A percentile compares a stretch with the other conserved stretches of the same genome.
phyloP scores from a whole-genome alignment of 2,888 invertebrate species.

The Nesidiocoris tenuis region DNA sequence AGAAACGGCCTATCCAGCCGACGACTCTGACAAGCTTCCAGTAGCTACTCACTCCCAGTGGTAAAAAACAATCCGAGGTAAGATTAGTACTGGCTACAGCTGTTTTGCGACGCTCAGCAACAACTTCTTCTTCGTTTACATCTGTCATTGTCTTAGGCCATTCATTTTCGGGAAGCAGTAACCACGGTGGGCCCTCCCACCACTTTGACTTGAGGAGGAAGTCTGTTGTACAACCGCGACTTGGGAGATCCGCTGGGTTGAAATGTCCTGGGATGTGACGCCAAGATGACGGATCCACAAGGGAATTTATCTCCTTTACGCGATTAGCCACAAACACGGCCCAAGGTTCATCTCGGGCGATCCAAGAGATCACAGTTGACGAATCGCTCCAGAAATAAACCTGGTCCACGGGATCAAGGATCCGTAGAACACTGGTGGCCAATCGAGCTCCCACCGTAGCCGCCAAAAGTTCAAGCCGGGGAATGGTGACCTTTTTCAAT shows the following conservation, averaged over 20 bases:
- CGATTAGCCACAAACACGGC: conserved; percentile 36
- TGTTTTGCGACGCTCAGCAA: conserved; percentile 15
- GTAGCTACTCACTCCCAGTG: neutral
- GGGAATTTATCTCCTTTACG: conserved; percentile 43
- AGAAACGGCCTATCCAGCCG: conserved; percentile 19
- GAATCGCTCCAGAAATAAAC: conserved; percentile 52
- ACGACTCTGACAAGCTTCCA: conserved; percentile 1
- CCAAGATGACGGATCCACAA: conserved; percentile 49
- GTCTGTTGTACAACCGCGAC: conserved; percentile 51
- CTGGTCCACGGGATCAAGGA: conserved; percentile 37
- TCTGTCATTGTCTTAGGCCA: conserved; percentile 49
- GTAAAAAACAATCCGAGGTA: neutral
- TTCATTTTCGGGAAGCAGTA: conserved; percentile 44
- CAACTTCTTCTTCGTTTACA: conserved; percentile 19
- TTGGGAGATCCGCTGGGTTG: conserved; percentile 49
- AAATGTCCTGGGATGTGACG: conserved; percentile 51
- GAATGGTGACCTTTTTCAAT: conserved; percentile 51
- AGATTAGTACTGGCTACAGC: neutral
- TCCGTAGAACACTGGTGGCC: conserved; percentile 39
- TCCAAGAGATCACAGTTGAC: conserved; percentile 51
- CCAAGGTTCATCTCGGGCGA: conserved; percentile 50
- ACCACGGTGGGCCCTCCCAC: conserved; percentile 53
- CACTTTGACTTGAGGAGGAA: conserved; percentile 51
- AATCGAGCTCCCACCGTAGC: conserved; percentile 51
- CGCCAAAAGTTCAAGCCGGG: conserved; percentile 52